Percentiles rank a stretch among this genome's conserved stretches.
phyloP scores from a whole-genome alignment of 2,797 vertebrate species.

The Synaphobranchus kaupii region DNA sequence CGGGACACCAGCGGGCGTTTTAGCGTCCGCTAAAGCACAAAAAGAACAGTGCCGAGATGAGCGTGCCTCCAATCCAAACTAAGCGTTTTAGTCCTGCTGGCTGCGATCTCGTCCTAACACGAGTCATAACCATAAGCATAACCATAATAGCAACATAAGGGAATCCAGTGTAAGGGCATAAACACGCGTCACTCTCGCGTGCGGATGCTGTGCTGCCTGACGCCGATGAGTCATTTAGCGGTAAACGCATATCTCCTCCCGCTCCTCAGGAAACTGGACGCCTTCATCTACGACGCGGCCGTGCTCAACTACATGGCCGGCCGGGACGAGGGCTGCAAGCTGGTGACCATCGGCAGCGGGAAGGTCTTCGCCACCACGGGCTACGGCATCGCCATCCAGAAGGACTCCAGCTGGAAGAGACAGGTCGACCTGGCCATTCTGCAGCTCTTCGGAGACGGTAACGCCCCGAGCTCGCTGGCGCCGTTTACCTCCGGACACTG shows the following conservation, averaged over 20 bases:
- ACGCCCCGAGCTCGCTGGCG: not conserved
- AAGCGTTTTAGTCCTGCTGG: not conserved
- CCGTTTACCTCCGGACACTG: too few species aligned
- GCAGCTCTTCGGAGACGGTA: conserved; percentile 84
- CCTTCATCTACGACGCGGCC: conserved; percentile 98
- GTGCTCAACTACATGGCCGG: conserved; percentile 99
- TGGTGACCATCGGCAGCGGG: conserved; percentile 96
- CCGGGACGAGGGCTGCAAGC: conserved; percentile 95
- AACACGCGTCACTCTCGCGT: not conserved
- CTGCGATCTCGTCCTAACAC: not conserved
- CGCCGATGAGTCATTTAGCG: not conserved
- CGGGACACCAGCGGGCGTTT: not conserved
- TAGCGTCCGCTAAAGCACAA: not conserved
- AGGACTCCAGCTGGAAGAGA: conserved; percentile 97
- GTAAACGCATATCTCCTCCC: not conserved
- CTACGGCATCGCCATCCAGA: conserved; percentile 98
- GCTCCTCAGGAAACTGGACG: conserved; percentile 88
- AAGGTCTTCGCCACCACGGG: conserved; percentile 97
- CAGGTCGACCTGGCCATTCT: conserved; percentile 93
- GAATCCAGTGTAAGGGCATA: conserved; percentile 47
- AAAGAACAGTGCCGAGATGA: not conserved
- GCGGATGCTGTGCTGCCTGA: not conserved
- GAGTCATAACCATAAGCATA: conserved; percentile 37
- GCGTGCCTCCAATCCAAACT: not conserved
- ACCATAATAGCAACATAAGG: conserved; percentile 40